Percentiles rank a stretch among this genome's conserved stretches.
Evolutionary conservation across 1,140 invertebrate genomes (phyloP).

Genomic region (Hyles vespertilio): DNA sequence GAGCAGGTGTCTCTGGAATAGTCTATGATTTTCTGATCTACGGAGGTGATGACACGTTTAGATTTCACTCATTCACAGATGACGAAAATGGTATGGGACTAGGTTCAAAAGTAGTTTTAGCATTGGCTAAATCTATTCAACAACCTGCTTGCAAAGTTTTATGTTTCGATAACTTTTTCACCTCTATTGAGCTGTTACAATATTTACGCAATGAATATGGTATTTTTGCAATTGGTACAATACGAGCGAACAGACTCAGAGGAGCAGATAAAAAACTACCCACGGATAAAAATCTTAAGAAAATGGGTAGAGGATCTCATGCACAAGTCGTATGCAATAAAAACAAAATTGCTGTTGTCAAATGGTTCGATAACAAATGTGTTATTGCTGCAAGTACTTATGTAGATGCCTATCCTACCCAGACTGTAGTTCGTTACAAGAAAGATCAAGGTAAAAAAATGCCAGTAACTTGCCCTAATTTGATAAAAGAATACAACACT

Average conservation of each 20-base stretch:
- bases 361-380: constrained; percentile 60
- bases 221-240: constrained; percentile 8
- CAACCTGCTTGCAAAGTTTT: background rate
- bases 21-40: constrained; percentile 22
- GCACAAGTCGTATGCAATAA: constrained; percentile 13
- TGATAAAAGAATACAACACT: constrained; percentile 60
- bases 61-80: constrained; percentile 13
- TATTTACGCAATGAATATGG: background rate
- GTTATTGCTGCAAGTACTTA: constrained; percentile 53
- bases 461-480: constrained; percentile 45
- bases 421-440: constrained; percentile 34
- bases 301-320: constrained; percentile 3
- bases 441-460: constrained; percentile 37
- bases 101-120: constrained; percentile 17
- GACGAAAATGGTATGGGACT: constrained; percentile 13
- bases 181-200: constrained; percentile 6
- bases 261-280: background rate
- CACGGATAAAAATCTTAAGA: constrained; percentile 3
- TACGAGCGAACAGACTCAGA: constrained; percentile 1
- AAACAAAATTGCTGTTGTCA: constrained; percentile 34
- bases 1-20: constrained; percentile 18
- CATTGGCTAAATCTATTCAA: constrained; percentile 11
- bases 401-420: constrained; percentile 33
- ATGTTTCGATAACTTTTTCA: constrained; percentile 11
- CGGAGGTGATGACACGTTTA: constrained; percentile 18